phyloP scores from a whole-genome alignment of 2,888 invertebrate species.

The Meiosimyza decipiens region DNA sequence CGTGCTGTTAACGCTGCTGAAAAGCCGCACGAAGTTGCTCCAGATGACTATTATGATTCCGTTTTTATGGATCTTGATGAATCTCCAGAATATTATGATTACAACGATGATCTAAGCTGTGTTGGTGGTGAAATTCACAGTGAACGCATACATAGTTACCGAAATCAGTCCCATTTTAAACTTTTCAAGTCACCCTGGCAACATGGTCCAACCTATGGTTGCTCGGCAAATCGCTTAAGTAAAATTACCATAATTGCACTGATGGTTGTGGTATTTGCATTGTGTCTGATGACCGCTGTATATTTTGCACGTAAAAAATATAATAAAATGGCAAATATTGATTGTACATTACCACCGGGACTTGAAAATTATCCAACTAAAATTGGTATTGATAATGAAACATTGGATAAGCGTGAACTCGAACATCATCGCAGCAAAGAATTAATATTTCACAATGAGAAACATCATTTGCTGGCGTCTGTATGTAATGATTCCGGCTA shows the following conservation, averaged over 20 bases:
- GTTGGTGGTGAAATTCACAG: conserved; percentile 24
- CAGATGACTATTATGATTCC: conserved; percentile 6
- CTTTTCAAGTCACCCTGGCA: conserved; percentile 55
- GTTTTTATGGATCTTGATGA: not conserved
- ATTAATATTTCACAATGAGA: conserved; percentile 49
- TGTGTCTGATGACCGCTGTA: conserved; percentile 44
- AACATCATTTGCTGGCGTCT: conserved; percentile 47
- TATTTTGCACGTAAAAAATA: conserved; percentile 55
- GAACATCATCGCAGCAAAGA: conserved; percentile 43
- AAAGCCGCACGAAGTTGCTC: conserved; percentile 29
- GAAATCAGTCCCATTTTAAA: conserved; percentile 45
- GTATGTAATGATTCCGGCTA: conserved; percentile 48
- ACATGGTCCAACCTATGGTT: conserved; percentile 45
- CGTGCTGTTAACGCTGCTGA: conserved; percentile 61
- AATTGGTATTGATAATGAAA: conserved; percentile 28
- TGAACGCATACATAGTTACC: conserved; percentile 41
- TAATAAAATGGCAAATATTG: conserved; percentile 61
- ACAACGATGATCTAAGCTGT: conserved; percentile 42
- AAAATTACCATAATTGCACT: conserved; percentile 48
- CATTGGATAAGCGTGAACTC: conserved; percentile 38
- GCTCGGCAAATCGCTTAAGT: conserved; percentile 45
- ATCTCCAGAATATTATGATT: conserved; percentile 30
- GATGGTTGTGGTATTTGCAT: conserved; percentile 42
- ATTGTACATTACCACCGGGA: conserved; percentile 58
- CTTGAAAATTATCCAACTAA: conserved; percentile 55